Evolutionary conservation across 2,888 invertebrate species (phyloP).

Genomic region (Drosophila barbarae): DNA sequence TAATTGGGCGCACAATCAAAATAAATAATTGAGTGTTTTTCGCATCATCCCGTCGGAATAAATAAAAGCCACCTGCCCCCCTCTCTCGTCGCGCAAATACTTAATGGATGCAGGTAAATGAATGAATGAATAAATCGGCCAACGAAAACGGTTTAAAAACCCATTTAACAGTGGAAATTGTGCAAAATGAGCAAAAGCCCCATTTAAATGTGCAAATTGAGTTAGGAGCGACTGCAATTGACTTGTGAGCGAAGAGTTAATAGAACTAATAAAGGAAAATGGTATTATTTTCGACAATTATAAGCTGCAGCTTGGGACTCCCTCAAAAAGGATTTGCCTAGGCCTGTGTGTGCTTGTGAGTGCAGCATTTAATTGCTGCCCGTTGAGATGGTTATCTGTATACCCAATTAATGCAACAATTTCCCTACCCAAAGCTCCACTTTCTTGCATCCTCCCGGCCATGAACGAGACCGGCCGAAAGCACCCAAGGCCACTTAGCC

Average conservation of each 20-base stretch:
- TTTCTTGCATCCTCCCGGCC: conserved; percentile 26
- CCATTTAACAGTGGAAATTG: conserved; percentile 26
- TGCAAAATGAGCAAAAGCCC: conserved; percentile 5
- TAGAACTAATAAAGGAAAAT: not conserved
- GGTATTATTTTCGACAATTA: not conserved
- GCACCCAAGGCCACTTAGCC: conserved; percentile 42
- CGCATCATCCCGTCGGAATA: conserved; percentile 23
- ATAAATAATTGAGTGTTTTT: conserved; percentile 59
- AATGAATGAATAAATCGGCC: not conserved
- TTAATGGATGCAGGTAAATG: conserved; percentile 72
- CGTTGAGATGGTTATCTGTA: conserved; percentile 12
- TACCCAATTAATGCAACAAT: conserved; percentile 28
- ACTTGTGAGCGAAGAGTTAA: not conserved
- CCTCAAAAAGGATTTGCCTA: conserved; percentile 17
- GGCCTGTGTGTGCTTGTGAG: not conserved
- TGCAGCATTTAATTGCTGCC: conserved; percentile 6
- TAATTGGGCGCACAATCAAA: conserved; percentile 46
- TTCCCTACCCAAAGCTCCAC: conserved; percentile 30
- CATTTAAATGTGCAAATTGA: conserved; percentile 26
- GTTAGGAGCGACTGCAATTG: conserved; percentile 10
- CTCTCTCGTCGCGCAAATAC: conserved; percentile 29
- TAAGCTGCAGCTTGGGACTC: not conserved
- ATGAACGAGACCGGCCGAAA: conserved; percentile 15
- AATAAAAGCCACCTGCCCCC: conserved; percentile 6
- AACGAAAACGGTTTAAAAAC: conserved; percentile 17